Percentiles rank a stretch among this genome's conserved stretches.
Conservation (phyloP, 1,140 invertebrate genomes). For the Papilio polyxenes region DNA sequence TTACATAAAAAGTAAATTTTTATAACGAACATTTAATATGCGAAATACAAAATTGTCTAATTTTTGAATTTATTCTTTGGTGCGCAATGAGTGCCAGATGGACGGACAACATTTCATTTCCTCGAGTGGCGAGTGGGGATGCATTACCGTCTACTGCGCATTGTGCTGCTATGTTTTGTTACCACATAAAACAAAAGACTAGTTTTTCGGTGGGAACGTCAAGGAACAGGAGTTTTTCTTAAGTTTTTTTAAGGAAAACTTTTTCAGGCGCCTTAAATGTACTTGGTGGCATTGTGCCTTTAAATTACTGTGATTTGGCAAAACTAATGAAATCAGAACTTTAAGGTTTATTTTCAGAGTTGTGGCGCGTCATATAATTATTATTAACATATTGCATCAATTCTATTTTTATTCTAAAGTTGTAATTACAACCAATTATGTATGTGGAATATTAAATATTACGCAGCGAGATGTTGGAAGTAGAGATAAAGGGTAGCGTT, state of each 20-base stretch:
- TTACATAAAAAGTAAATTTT: too few species aligned
- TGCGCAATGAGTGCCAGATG: constrained; percentile 17
- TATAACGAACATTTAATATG: neutral
- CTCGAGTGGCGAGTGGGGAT: constrained; percentile 3
- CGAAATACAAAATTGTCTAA: neutral
- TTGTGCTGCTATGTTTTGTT: neutral
- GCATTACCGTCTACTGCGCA: neutral
- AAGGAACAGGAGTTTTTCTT: neutral
- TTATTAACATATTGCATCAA: neutral
- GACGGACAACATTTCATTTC: constrained; percentile 20
- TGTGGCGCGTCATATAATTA: neutral
- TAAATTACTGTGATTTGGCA: neutral
- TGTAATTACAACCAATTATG: too few species aligned
- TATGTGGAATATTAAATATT: neutral
- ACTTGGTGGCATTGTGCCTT: neutral
- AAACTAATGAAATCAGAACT: neutral
- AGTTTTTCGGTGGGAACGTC: neutral
- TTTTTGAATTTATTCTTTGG: neutral
- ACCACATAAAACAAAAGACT: neutral
- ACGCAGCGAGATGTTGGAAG: neutral
- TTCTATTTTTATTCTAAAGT: neutral
- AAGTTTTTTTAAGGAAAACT: constrained; percentile 1
- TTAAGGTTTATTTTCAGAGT: neutral
- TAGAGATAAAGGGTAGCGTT: neutral
- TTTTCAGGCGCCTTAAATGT: neutral